phyloP scores from a whole-genome alignment of 2,113 vertebrate genomes.

The Scolopax mira region DNA sequence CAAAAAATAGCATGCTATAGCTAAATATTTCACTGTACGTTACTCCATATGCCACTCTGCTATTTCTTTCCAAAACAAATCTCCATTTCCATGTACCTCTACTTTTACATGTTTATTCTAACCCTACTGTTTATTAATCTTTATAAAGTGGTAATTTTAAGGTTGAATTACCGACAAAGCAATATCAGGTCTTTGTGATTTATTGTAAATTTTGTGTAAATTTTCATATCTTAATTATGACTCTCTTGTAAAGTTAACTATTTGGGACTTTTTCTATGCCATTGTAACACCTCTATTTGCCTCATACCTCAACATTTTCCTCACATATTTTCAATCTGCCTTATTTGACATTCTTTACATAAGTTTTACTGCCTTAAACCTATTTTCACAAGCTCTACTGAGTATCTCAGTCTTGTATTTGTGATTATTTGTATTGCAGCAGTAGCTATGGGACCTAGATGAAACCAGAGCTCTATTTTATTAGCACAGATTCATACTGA shows the following conservation, averaged over 20 bases:
- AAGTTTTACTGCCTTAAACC: not conserved
- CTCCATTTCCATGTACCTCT: not conserved
- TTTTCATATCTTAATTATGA: not conserved
- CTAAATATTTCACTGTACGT: not conserved
- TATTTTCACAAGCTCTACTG: constrained; percentile 17
- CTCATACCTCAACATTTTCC: not conserved
- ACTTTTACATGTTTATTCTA: not conserved
- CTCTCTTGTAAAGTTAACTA: not conserved
- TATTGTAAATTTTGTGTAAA: too few species aligned
- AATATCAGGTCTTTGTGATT: not conserved
- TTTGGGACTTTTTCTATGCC: not conserved
- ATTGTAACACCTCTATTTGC: not conserved
- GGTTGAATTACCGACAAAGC: not conserved
- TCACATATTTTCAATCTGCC: not conserved
- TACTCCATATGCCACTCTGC: not conserved
- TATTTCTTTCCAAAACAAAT: not conserved
- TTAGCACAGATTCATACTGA: not conserved
- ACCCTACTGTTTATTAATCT: not conserved
- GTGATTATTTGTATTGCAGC: constrained; percentile 45
- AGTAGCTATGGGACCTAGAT: not conserved
- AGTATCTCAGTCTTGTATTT: constrained; percentile 24
- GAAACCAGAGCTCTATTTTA: constrained; percentile 23
- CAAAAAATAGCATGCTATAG: not conserved
- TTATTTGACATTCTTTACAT: constrained; percentile 3
- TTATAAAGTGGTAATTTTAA: not conserved